Evolutionary conservation across 2,888 invertebrate species (phyloP).

Genomic region (Phymatocera aterrima): DNA sequence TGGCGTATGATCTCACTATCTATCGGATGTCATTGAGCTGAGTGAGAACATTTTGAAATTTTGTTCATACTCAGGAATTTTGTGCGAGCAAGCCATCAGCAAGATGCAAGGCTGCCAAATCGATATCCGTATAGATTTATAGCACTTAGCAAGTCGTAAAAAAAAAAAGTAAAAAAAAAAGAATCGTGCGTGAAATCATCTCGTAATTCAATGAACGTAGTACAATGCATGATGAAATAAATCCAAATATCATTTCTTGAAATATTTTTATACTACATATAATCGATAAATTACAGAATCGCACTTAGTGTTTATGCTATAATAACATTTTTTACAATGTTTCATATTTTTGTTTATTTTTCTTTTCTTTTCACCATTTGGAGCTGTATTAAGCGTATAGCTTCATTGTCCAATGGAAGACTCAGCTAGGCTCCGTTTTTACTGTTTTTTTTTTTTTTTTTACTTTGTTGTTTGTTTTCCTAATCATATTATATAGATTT

Average conservation of each 20-base stretch:
- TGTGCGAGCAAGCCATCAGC: not conserved
- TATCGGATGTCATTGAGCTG: too few relatives aligned
- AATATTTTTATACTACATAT: slow-evolving; percentile 10
- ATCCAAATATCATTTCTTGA: not conserved
- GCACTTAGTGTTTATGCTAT: slow-evolving; percentile 67
- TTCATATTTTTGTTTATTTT: not conserved
- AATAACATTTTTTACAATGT: slow-evolving; percentile 60
- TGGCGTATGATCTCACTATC: not conserved
- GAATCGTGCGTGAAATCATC: not conserved
- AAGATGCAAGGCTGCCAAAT: not conserved
- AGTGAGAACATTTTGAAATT: not conserved
- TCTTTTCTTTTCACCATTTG: slow-evolving; percentile 39
- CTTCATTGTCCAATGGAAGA: slow-evolving; percentile 65
- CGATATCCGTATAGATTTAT: not conserved
- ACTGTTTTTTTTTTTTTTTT: too few relatives aligned
- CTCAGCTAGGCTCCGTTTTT: slow-evolving; percentile 63
- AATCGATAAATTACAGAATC: slow-evolving; percentile 59
- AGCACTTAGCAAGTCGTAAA: not conserved
- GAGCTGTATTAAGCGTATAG: slow-evolving; percentile 71
- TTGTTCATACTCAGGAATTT: slow-evolving; percentile 14
- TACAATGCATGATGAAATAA: slow-evolving; percentile 13
- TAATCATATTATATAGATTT: too few relatives aligned
- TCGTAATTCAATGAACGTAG: not conserved
- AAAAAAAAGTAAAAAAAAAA: not conserved
- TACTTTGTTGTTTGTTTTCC: too few relatives aligned